Percentiles rank a stretch among this genome's conserved stretches.
phyloP scores from a whole-genome alignment of 1,140 invertebrate genomes.

The Ceratina calcarata region DNA sequence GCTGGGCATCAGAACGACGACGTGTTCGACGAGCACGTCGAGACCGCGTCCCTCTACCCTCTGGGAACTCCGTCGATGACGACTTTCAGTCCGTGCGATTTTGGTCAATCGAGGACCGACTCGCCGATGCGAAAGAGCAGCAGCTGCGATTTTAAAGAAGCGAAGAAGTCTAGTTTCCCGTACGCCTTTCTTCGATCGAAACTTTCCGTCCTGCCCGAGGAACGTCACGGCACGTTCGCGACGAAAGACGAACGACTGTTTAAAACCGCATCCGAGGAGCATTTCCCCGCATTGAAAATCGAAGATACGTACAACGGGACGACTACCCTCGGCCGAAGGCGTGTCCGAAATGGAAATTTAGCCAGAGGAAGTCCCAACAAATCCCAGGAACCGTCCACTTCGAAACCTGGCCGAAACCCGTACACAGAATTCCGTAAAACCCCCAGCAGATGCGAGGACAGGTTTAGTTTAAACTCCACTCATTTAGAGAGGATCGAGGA shows the following conservation, averaged over 20 bases:
- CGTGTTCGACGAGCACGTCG: constrained; percentile 57
- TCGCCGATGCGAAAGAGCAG: constrained; percentile 71
- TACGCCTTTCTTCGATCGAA: constrained; percentile 89
- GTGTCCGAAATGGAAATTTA: constrained; percentile 61
- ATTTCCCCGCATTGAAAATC: constrained; percentile 75
- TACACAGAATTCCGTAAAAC: constrained; percentile 67
- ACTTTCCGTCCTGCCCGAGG: constrained; percentile 87
- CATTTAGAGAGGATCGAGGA: constrained; percentile 73
- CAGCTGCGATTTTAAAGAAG: constrained; percentile 77
- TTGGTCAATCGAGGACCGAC: constrained; percentile 65
- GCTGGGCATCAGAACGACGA: constrained; percentile 60
- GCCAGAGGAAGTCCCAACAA: constrained; percentile 30
- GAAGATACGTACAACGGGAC: constrained; percentile 74
- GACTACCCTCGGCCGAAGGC: constrained; percentile 74
- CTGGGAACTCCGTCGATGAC: constrained; percentile 15
- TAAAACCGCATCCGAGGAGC: constrained; percentile 79
- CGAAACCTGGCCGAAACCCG: constrained; percentile 64
- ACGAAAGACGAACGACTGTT: constrained; percentile 75
- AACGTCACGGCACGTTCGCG: constrained; percentile 78
- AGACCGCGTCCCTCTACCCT: constrained; percentile 8
- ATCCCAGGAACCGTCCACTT: constrained; percentile 55
- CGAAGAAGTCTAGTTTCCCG: constrained; percentile 86
- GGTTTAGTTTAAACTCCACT: constrained; percentile 68
- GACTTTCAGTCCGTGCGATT: constrained; percentile 73
- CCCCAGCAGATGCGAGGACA: constrained; percentile 68